Evolutionary conservation across 1,140 invertebrate species (phyloP).

Genomic region (Gryllus bimaculatus): DNA sequence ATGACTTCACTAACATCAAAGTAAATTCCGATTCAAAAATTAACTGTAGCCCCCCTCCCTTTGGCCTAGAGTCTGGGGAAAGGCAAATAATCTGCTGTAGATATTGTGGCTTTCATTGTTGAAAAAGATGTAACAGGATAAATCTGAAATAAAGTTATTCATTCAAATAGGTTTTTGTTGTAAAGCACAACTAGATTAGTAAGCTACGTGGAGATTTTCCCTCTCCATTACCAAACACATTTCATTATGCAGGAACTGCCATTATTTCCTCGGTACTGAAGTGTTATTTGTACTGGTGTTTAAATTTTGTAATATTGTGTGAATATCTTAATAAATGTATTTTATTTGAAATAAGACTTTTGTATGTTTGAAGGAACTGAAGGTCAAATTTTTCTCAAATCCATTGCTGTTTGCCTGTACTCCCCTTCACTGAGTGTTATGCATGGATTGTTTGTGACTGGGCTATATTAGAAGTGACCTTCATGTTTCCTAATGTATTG

Average conservation of each 20-base stretch:
- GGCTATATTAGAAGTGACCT: too few relatives aligned
- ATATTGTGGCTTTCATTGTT: not conserved
- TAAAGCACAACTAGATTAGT: not conserved
- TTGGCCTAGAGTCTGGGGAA: too few relatives aligned
- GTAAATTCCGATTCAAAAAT: too few relatives aligned
- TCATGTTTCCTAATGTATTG: too few relatives aligned
- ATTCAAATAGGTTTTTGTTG: not conserved
- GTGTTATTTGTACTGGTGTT: constrained; percentile 1
- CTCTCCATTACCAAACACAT: not conserved
- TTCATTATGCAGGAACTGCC: not conserved
- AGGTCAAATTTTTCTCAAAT: too few relatives aligned
- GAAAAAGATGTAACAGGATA: not conserved
- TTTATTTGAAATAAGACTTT: not conserved
- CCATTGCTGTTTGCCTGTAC: too few relatives aligned
- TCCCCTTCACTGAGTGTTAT: too few relatives aligned
- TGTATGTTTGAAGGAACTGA: too few relatives aligned
- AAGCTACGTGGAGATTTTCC: not conserved
- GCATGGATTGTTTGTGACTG: too few relatives aligned
- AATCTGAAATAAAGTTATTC: not conserved
- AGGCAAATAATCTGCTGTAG: not conserved
- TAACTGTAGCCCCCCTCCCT: too few relatives aligned
- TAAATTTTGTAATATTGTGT: not conserved
- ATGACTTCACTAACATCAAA: not conserved
- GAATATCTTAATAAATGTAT: constrained; percentile 1
- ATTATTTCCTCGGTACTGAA: not conserved